Evolutionary conservation across 2,888 invertebrate genomes (phyloP).

Genomic region (Amblyjoppa proteus): DNA sequence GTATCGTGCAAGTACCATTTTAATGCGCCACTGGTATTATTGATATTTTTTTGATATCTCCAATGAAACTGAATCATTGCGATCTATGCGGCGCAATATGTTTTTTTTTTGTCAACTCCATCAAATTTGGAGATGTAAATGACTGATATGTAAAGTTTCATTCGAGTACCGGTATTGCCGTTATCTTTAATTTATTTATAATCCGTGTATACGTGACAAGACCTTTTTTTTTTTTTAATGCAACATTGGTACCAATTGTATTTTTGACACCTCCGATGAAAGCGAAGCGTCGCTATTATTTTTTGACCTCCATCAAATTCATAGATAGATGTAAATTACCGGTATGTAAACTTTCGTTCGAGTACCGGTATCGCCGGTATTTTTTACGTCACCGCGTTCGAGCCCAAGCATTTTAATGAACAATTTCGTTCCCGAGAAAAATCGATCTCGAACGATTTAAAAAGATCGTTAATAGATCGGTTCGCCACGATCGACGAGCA

Average conservation of each 20-base stretch:
- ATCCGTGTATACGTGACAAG: no score
- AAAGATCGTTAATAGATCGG: slow-evolving; percentile 39
- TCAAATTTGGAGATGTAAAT: neutral
- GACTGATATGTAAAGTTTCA: neutral
- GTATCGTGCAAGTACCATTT: neutral
- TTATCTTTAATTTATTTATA: neutral
- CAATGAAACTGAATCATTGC: no score
- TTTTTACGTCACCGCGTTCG: neutral
- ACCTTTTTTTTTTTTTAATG: no score
- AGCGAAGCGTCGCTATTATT: no score
- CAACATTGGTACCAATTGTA: no score
- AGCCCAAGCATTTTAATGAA: neutral
- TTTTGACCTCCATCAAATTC: neutral
- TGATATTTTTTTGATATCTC: no score
- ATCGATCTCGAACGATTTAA: slow-evolving; percentile 18
- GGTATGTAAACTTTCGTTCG: neutral
- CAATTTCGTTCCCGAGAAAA: neutral
- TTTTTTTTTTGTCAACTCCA: no score
- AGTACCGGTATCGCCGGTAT: neutral
- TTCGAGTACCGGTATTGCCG: neutral
- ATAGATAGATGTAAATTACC: neutral
- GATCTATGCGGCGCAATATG: no score
- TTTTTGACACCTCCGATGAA: neutral
- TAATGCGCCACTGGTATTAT: no score
- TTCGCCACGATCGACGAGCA: slow-evolving; percentile 24